Conservation (phyloP, 2,888 invertebrate genomes). For the Leptogaster cylindrica region DNA sequence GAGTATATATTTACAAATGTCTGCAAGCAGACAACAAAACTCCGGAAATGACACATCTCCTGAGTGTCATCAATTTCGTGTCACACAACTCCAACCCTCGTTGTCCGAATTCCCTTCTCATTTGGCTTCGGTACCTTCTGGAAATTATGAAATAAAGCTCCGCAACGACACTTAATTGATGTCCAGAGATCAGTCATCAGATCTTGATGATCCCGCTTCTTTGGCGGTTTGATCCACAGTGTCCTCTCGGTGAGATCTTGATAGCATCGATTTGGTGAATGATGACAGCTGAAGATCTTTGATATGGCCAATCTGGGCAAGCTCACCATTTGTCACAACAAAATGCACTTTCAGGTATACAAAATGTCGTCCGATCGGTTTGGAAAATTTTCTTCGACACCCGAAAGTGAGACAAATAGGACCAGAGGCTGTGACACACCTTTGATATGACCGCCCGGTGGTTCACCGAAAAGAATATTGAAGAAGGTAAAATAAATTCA, state of each 20-base stretch:
- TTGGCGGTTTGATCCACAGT: not conserved
- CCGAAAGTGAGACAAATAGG: not conserved
- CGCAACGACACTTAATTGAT: constrained; percentile 21
- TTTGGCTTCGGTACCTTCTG: not conserved
- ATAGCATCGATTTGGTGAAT: constrained; percentile 13
- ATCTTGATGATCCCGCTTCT: not conserved
- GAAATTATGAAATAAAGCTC: not conserved
- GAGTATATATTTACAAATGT: too few relatives aligned
- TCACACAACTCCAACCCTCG: constrained; percentile 8
- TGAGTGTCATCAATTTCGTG: constrained; percentile 7
- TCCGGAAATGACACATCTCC: constrained; percentile 4
- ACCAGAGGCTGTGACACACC: not conserved
- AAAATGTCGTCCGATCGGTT: too few relatives aligned
- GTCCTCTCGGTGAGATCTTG: constrained; percentile 18
- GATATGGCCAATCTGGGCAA: constrained; percentile 3
- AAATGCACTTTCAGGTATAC: constrained; percentile 7
- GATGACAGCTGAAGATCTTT: constrained; percentile 6
- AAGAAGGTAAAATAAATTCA: too few relatives aligned
- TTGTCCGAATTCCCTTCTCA: not conserved
- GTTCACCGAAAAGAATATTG: too few relatives aligned
- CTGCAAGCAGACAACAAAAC: too few relatives aligned
- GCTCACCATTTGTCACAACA: constrained; percentile 25
- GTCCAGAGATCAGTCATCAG: constrained; percentile 23
- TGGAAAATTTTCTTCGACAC: too few relatives aligned
- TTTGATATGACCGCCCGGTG: not conserved